phyloP scores from a whole-genome alignment of 1,140 invertebrate genomes.

The Trichomalopsis sarcophagae region DNA sequence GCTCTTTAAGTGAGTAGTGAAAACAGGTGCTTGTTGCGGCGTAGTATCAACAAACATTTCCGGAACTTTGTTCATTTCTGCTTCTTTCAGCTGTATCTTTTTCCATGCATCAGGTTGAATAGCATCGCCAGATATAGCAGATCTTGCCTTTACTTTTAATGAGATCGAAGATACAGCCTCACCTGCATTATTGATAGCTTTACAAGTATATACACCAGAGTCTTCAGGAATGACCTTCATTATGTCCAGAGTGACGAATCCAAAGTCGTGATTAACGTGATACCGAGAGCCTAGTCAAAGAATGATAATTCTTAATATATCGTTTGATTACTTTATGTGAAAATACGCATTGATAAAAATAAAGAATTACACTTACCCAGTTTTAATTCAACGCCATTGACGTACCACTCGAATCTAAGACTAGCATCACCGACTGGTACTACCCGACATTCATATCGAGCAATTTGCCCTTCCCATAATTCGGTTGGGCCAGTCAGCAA shows the following conservation, averaged over 20 bases:
- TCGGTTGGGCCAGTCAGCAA: slow-evolving; percentile 91
- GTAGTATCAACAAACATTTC: slow-evolving; percentile 88
- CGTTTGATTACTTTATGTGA: slow-evolving; percentile 15
- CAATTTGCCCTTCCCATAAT: slow-evolving; percentile 94
- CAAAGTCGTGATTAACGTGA: slow-evolving; percentile 93
- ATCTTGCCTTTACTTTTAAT: slow-evolving; percentile 88
- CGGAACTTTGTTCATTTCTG: slow-evolving; percentile 90
- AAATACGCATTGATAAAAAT: slow-evolving; percentile 22
- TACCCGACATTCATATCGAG: slow-evolving; percentile 97
- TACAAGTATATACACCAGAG: slow-evolving; percentile 94
- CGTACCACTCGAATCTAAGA: slow-evolving; percentile 94
- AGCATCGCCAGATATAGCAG: slow-evolving; percentile 86
- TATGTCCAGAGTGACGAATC: slow-evolving; percentile 94
- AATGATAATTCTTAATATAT: slow-evolving; percentile 57
- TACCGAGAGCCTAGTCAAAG: slow-evolving; percentile 82
- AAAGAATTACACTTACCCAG: slow-evolving; percentile 78
- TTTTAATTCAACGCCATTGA: slow-evolving; percentile 94
- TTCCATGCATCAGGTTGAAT: slow-evolving; percentile 92
- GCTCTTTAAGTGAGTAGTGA: slow-evolving; percentile 92
- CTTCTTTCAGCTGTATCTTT: slow-evolving; percentile 91
- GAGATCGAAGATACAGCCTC: slow-evolving; percentile 93
- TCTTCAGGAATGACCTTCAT: slow-evolving; percentile 91
- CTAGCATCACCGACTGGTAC: slow-evolving; percentile 95
- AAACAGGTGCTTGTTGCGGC: slow-evolving; percentile 90
- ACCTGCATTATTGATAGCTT: slow-evolving; percentile 92